Percentiles rank a stretch among this genome's conserved stretches.
phyloP scores from a whole-genome alignment of 2,797 vertebrate species.

The Acrocephalus scirpaceus region DNA sequence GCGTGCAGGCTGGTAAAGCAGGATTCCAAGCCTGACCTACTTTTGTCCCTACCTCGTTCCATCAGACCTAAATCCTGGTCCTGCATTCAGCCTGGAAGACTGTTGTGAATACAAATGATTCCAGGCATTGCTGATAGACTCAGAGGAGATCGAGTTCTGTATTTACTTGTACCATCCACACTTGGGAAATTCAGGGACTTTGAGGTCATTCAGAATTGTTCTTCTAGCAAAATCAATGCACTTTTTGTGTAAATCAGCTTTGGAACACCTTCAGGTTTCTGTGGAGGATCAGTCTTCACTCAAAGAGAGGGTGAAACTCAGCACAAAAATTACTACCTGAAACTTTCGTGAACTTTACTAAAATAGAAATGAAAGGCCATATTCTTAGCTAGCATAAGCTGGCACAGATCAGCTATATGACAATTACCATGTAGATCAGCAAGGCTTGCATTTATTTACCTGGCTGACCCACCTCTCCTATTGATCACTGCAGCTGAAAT shows the following conservation, averaged over 20 bases:
- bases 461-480: slow-evolving; percentile 58
- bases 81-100: slow-evolving; percentile 24
- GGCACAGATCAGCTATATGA: neutral
- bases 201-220: neutral
- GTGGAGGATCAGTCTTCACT: neutral
- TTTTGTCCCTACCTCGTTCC: slow-evolving; percentile 49
- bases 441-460: slow-evolving; percentile 32
- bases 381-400: neutral
- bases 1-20: neutral
- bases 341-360: slow-evolving; percentile 32
- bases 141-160: neutral
- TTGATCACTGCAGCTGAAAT: slow-evolving; percentile 47
- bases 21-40: slow-evolving; percentile 59
- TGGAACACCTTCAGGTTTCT: slow-evolving; percentile 1
- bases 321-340: slow-evolving; percentile 2
- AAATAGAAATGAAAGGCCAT: slow-evolving; percentile 40
- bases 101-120: slow-evolving; percentile 50
- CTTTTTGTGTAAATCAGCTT: slow-evolving; percentile 45
- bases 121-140: neutral
- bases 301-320: neutral
- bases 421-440: slow-evolving; percentile 19
- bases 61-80: slow-evolving; percentile 44
- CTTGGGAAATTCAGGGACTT: neutral
- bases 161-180: neutral
- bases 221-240: neutral